A percentile compares a stretch with the other conserved stretches of the same genome.
phyloP scores from a whole-genome alignment of 2,797 vertebrate genomes.

The Macrochelys suwanniensis region DNA sequence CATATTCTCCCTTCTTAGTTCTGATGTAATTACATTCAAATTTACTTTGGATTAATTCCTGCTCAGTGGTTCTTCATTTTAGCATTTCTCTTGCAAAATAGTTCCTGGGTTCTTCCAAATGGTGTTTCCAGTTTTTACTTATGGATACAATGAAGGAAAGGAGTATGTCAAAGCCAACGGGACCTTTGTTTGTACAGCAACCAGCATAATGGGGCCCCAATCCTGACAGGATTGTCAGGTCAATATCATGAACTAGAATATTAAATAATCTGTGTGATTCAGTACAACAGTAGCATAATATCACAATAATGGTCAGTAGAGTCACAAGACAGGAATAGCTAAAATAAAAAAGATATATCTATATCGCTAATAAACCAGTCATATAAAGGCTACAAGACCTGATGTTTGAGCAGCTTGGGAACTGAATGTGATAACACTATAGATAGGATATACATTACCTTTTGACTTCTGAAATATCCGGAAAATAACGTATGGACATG shows the following conservation, averaged over 20 bases:
- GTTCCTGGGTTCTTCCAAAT: neutral
- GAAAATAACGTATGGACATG: neutral
- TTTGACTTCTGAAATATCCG: neutral
- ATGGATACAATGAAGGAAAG: neutral
- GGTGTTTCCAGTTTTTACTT: neutral
- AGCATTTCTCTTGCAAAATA: neutral
- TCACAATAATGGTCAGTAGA: neutral
- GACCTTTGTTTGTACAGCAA: neutral
- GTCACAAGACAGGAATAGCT: neutral
- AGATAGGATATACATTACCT: neutral
- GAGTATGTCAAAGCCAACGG: neutral
- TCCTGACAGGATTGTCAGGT: neutral
- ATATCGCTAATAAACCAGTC: neutral
- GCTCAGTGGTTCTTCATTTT: neutral
- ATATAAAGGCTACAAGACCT: neutral
- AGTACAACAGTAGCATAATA: neutral
- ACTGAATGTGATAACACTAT: neutral
- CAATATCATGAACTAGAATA: neutral
- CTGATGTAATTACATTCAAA: neutral
- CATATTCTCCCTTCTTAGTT: neutral
- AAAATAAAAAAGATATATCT: neutral
- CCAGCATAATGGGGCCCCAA: neutral
- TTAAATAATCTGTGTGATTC: neutral
- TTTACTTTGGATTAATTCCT: neutral
- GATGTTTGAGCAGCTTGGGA: conserved; percentile 18